phyloP scores from a whole-genome alignment of 2,797 vertebrate species.

The Rhinogobio ventralis region DNA sequence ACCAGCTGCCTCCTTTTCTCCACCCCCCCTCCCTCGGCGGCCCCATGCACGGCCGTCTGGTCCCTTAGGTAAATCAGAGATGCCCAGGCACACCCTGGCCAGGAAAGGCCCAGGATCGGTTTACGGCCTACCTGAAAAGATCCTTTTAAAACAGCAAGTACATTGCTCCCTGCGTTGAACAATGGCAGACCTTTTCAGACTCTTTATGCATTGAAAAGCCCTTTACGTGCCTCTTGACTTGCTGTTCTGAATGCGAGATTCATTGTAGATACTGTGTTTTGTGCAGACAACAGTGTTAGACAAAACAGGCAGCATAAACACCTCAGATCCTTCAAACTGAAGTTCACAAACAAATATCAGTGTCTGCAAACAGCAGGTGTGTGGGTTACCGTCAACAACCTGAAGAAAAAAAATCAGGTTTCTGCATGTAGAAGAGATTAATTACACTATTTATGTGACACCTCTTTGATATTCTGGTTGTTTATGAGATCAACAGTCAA shows the following conservation, averaged over 20 bases:
- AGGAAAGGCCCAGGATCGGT: constrained; percentile 76
- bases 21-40: constrained; percentile 31
- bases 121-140: constrained; percentile 80
- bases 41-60: constrained; percentile 50
- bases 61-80: constrained; percentile 80
- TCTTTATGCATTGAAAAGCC: constrained; percentile 67
- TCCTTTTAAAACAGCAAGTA: constrained; percentile 67
- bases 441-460: neutral
- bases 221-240: constrained; percentile 54
- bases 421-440: neutral
- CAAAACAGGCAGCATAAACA: neutral
- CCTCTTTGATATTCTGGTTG: neutral
- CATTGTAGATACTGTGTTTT: constrained; percentile 12
- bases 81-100: constrained; percentile 71
- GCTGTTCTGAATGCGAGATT: neutral
- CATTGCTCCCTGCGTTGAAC: constrained; percentile 67
- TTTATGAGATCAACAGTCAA: neutral
- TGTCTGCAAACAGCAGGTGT: neutral
- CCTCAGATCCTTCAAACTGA: neutral
- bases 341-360: constrained; percentile 15
- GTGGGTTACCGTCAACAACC: neutral
- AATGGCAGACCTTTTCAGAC: constrained; percentile 71
- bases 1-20: constrained; percentile 61
- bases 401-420: neutral
- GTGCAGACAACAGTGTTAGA: constrained; percentile 6